Conservation (phyloP, 2,888 invertebrate genomes). For the Beris chalybata region DNA sequence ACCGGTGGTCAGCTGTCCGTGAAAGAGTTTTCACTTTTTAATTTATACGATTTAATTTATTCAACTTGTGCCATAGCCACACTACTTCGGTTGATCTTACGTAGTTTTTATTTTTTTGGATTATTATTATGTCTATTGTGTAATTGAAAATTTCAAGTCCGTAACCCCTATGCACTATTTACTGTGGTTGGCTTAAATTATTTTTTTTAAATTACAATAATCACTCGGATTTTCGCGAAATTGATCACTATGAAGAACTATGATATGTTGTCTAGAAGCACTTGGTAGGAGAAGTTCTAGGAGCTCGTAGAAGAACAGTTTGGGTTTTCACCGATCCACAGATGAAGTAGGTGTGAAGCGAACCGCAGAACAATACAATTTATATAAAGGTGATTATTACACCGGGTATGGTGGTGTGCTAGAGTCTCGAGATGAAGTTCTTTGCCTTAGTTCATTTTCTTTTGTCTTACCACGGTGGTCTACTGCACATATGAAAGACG, state of each 20-base stretch:
- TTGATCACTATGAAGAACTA: no score
- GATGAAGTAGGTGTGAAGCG: constrained; percentile 39
- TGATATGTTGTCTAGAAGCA: no score
- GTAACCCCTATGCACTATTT: no score
- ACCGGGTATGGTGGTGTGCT: background rate
- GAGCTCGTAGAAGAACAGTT: background rate
- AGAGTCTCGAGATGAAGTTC: constrained; percentile 3
- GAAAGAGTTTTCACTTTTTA: constrained; percentile 17
- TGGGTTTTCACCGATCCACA: constrained; percentile 22
- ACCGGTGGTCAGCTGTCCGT: constrained; percentile 2
- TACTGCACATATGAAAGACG: constrained; percentile 1
- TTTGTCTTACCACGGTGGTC: constrained; percentile 16
- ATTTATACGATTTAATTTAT: constrained; percentile 9
- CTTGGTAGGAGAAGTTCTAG: no score
- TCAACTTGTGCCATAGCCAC: background rate
- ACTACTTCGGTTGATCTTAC: no score
- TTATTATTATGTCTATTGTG: no score
- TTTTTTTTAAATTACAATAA: no score
- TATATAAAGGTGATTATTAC: constrained; percentile 38
- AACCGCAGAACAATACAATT: constrained; percentile 40
- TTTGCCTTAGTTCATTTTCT: constrained; percentile 18
- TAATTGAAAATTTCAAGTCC: no score
- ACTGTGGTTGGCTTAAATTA: no score
- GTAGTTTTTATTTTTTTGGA: no score
- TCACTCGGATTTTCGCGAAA: no score